Percentiles rank a stretch among this genome's conserved stretches.
Evolutionary conservation across 2,888 invertebrate genomes (phyloP).

Genomic region (Siphonodentalium dalli): DNA sequence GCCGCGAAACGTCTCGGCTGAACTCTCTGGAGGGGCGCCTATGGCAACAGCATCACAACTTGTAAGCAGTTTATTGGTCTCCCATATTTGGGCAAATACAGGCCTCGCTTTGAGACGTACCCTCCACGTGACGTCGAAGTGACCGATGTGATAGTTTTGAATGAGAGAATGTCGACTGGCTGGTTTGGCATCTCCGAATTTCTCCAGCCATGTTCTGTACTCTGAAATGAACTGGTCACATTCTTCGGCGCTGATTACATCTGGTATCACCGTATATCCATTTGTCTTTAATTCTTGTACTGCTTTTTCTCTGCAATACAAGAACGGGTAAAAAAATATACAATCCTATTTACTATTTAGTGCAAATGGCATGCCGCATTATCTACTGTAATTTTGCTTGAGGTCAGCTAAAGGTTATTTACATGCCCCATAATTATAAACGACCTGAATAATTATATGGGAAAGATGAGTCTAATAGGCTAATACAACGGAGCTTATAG

Average conservation of each 20-base stretch:
- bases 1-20: background rate
- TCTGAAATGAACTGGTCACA: constrained; percentile 25
- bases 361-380: too few relatives aligned
- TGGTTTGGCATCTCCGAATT: constrained; percentile 18
- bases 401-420: too few relatives aligned
- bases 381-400: too few relatives aligned
- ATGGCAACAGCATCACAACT: constrained; percentile 39
- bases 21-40: constrained; percentile 31
- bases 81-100: constrained; percentile 34
- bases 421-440: too few relatives aligned
- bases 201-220: constrained; percentile 23
- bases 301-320: too few relatives aligned
- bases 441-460: too few relatives aligned
- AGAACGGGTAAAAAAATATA: too few relatives aligned
- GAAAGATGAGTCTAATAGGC: too few relatives aligned
- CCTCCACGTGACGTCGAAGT: constrained; percentile 31
- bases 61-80: constrained; percentile 34
- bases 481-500: too few relatives aligned
- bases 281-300: constrained; percentile 27
- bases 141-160: constrained; percentile 29
- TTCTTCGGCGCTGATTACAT: constrained; percentile 19
- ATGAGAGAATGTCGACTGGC: too few relatives aligned
- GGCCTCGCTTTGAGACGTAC: constrained; percentile 27
- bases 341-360: too few relatives aligned
- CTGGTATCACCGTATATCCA: constrained; percentile 30